Evolutionary conservation across 2,888 invertebrate genomes (phyloP).

Genomic region (Heterodera filipjevi): DNA sequence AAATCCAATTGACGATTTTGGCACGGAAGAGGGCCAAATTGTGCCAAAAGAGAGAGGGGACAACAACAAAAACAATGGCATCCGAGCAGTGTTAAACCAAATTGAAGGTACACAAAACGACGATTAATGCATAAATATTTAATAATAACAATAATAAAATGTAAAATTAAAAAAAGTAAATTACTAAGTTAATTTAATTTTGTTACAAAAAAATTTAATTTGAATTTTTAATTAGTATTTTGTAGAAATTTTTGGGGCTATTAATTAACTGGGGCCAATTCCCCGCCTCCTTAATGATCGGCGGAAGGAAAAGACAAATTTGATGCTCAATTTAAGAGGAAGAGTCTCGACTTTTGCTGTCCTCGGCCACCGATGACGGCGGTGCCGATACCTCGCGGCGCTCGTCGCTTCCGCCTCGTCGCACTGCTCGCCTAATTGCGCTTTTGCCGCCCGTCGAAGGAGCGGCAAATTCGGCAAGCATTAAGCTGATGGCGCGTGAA

Average conservation of each 20-base stretch:
- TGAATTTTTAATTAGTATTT: no score
- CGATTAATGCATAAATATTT: no score
- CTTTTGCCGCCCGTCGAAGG: neutral
- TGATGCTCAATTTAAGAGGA: neutral
- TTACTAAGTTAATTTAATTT: no score
- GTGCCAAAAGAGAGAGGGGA: neutral
- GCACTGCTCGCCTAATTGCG: slow-evolving; percentile 3
- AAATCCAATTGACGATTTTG: neutral
- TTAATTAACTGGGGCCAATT: no score
- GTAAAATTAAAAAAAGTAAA: no score
- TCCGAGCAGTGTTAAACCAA: neutral
- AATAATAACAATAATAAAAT: no score
- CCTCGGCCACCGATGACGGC: neutral
- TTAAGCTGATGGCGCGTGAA: neutral
- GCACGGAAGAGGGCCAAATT: neutral
- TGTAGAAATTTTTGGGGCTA: no score
- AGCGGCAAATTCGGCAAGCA: neutral
- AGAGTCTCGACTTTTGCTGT: neutral
- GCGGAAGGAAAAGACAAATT: neutral
- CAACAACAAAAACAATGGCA: neutral
- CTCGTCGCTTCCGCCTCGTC: neutral
- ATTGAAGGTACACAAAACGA: neutral
- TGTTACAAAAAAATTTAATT: no score
- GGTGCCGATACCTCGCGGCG: neutral
- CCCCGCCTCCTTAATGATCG: no score